Conservation (phyloP, 1,140 invertebrate genomes). For the Zaprionus nigranus region DNA sequence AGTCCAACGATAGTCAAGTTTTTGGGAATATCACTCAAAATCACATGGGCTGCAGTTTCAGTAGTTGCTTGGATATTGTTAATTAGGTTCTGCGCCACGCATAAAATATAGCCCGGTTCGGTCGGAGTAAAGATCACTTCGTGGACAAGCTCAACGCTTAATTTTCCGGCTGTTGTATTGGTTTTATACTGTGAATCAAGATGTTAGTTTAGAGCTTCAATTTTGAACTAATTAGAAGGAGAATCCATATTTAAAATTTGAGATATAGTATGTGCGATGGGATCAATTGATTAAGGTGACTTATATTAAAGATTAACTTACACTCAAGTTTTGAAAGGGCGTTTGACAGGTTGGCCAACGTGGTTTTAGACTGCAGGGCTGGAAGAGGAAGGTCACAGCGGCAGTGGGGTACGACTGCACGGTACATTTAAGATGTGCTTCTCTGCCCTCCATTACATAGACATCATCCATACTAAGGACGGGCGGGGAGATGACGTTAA, state of each 20-base stretch:
- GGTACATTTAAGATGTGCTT: constrained; percentile 83
- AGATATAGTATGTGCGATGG: not conserved
- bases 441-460: constrained; percentile 83
- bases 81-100: constrained; percentile 72
- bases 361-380: constrained; percentile 73
- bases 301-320: constrained; percentile 33
- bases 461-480: constrained; percentile 77
- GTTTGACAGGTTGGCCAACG: constrained; percentile 61
- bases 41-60: constrained; percentile 49
- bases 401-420: constrained; percentile 85
- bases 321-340: constrained; percentile 64
- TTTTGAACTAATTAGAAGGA: too few relatives aligned
- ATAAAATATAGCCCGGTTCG: constrained; percentile 78
- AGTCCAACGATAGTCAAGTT: constrained; percentile 68
- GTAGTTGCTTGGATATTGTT: constrained; percentile 18
- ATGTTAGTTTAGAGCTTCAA: not conserved
- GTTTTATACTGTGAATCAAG: constrained; percentile 43
- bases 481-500: constrained; percentile 82
- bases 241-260: not conserved
- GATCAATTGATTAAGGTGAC: not conserved
- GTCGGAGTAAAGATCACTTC: constrained; percentile 68
- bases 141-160: constrained; percentile 59
- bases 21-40: constrained; percentile 68
- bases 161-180: constrained; percentile 44
- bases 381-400: constrained; percentile 85